phyloP scores from a whole-genome alignment of 2,113 vertebrate species.

The Smithornis capensis region DNA sequence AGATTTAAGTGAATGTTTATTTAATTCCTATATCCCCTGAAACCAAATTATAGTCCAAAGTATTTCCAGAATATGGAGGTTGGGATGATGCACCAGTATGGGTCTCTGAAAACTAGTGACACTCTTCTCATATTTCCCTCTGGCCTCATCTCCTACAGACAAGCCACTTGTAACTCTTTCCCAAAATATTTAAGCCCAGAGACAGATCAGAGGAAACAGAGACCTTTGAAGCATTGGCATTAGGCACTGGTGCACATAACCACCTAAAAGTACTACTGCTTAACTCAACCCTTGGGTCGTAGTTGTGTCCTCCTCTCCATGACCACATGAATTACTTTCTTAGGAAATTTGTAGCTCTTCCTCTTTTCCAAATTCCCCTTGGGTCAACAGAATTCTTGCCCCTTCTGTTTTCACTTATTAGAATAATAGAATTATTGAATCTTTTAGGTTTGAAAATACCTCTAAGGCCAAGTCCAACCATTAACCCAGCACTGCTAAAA shows the following conservation, averaged over 20 bases:
- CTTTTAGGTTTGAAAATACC: neutral
- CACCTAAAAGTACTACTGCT: neutral
- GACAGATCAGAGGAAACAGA: neutral
- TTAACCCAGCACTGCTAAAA: neutral
- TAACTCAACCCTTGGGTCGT: neutral
- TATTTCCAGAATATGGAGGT: neutral
- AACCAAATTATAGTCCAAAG: neutral
- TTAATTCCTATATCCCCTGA: neutral
- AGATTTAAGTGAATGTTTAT: neutral
- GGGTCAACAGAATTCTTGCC: neutral
- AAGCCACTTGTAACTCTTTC: neutral
- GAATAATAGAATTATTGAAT: neutral
- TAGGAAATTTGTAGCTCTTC: neutral
- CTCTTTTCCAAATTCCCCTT: neutral
- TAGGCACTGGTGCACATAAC: neutral
- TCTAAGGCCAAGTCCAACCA: neutral
- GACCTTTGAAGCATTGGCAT: neutral
- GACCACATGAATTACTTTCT: neutral
- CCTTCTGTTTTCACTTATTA: neutral
- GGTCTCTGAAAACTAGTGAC: neutral
- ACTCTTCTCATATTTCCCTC: neutral
- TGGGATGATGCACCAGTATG: neutral
- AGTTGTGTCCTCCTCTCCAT: neutral
- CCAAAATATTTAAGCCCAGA: neutral
- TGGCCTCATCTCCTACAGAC: neutral